Conservation (phyloP, 2,888 invertebrate species). For the Andrena bicolor region DNA sequence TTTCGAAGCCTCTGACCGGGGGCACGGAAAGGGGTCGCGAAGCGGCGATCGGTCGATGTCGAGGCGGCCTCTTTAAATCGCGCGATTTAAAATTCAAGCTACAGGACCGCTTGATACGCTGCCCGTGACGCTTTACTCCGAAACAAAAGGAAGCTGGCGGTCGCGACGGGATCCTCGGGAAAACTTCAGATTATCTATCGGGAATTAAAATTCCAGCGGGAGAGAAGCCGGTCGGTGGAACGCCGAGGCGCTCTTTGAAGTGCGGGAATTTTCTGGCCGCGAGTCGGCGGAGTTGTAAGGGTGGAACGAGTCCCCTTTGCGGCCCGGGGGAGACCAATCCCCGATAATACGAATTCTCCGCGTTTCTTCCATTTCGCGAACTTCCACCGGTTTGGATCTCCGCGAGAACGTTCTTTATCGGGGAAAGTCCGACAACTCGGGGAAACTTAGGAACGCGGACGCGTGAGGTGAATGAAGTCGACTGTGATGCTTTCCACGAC, state of each 20-base stretch:
- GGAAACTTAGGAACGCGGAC: background rate
- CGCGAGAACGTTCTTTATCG: constrained; percentile 1
- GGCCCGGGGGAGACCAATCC: constrained; percentile 9
- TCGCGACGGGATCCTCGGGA: background rate
- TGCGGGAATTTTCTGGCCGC: constrained; percentile 26
- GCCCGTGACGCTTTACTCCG: constrained; percentile 14
- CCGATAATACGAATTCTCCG: constrained; percentile 50
- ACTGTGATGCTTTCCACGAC: background rate
- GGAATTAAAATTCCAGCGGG: constrained; percentile 30
- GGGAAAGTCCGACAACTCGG: background rate
- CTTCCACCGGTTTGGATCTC: background rate
- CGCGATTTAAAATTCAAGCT: constrained; percentile 17
- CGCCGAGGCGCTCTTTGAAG: constrained; percentile 17
- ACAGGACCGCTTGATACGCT: constrained; percentile 23
- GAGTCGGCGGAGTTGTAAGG: background rate
- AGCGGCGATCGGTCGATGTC: constrained; percentile 38
- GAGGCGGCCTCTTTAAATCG: constrained; percentile 40
- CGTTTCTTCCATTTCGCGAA: constrained; percentile 34
- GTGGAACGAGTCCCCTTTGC: constrained; percentile 1
- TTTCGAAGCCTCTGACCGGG: background rate
- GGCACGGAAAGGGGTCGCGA: background rate
- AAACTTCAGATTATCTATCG: background rate
- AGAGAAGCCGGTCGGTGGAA: background rate
- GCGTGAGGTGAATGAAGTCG: constrained; percentile 4
- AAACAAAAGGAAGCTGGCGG: background rate